Conservation (phyloP, 2,888 invertebrate species). For the Drosophila mulleri region DNA sequence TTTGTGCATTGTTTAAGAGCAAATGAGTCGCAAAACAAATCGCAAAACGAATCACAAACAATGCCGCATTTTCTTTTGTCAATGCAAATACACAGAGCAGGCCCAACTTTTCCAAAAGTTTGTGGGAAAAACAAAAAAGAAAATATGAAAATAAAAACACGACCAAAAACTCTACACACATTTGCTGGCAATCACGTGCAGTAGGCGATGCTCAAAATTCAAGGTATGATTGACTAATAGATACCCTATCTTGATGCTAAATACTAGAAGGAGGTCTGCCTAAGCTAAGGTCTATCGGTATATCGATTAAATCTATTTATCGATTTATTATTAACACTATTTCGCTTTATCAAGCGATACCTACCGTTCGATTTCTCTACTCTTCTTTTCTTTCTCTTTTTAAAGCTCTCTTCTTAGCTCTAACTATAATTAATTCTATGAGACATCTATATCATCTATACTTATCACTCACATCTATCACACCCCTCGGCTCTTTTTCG, state of each 20-base stretch:
- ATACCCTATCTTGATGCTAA: slow-evolving; percentile 7
- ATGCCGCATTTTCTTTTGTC: slow-evolving; percentile 60
- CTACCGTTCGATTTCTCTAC: too few relatives aligned
- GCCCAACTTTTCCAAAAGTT: slow-evolving; percentile 61
- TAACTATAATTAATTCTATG: too few relatives aligned
- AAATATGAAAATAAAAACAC: slow-evolving; percentile 48
- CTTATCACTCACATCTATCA: background rate
- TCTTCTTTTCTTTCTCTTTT: too few relatives aligned
- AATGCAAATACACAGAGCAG: slow-evolving; percentile 43
- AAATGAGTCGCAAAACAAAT: slow-evolving; percentile 51
- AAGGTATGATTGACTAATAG: slow-evolving; percentile 1
- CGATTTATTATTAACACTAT: background rate
- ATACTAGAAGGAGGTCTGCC: background rate
- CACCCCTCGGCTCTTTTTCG: too few relatives aligned
- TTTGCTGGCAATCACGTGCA: slow-evolving; percentile 66
- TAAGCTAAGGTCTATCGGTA: background rate
- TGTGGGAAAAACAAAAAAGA: slow-evolving; percentile 28
- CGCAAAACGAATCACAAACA: slow-evolving; percentile 51
- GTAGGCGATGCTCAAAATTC: slow-evolving; percentile 2
- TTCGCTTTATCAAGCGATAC: too few relatives aligned
- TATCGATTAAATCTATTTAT: background rate
- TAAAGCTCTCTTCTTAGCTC: too few relatives aligned
- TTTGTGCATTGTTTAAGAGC: slow-evolving; percentile 59
- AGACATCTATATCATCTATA: too few relatives aligned
- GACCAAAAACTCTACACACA: slow-evolving; percentile 34